Evolutionary conservation across 2,797 vertebrate genomes (phyloP), one percentile per base, ranked within the genome.

Genomic region (Eremophila alpestris): DNA sequence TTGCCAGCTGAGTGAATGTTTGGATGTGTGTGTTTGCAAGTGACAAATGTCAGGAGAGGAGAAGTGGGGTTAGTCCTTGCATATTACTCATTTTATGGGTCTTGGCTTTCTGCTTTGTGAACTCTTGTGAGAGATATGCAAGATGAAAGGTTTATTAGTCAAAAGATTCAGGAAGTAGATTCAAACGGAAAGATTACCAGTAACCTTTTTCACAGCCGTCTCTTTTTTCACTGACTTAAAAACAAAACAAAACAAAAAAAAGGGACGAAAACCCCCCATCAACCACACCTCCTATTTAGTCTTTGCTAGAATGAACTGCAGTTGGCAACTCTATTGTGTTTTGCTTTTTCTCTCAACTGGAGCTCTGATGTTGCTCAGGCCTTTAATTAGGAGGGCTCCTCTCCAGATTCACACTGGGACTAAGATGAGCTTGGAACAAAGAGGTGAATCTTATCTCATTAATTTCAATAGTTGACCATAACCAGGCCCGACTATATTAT

Each of bases 41-140:
- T 63, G 43, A 29, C 64, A 88, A 41, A 41, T 90, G 59, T 71
- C 45, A 52, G 87, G 62, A 71, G 12, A 48, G n/a, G 38, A 65
- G 71, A 93, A 71, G 41, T 83, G 68, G 36, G 32, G 10, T 70
- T 84, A 23, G 30, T 43, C 29, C 43, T 69, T 89, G 70, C 34
- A 29, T 43, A 2, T 13, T 27, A 22, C 79, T 93, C 8, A 41
- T 91, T 87, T 87, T 38, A 17, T 78, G 69, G 17, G 12, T 71
- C 64, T 93, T 36, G 5, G 23, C 77, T 86, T 88, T 87, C 54
- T 95, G 64, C 58, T 89, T 58, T 34, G 18, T 54, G 75, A 85
- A 40, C 48, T 79, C 4, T 65, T 74, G 17, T 60, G 83, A 36
- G 90, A 90, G 58, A 54, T 32, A n/a, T 11, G n/a, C 52, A 59